Conservation (phyloP, 1,140 invertebrate genomes). For the Callitettix versicolor region DNA sequence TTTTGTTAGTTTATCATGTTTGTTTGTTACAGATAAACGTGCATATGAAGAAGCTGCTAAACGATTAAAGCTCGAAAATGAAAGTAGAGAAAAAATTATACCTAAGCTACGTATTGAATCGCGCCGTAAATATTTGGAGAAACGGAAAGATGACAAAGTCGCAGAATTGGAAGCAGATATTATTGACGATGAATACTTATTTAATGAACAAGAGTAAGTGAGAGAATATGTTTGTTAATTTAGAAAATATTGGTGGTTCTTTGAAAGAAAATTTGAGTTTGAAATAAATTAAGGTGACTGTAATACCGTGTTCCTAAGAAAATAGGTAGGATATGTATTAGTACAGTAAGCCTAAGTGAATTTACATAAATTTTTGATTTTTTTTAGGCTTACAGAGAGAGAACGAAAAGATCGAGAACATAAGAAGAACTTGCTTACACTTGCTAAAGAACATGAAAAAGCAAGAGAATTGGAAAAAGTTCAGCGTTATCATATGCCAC, state of each 20-base stretch:
- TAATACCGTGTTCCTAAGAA: no score
- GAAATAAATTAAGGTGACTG: no score
- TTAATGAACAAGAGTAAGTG: slow-evolving; percentile 73
- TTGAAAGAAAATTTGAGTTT: not conserved
- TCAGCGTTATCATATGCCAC: slow-evolving; percentile 88
- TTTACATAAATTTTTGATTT: no score
- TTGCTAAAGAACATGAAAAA: slow-evolving; percentile 92
- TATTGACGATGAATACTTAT: slow-evolving; percentile 92
- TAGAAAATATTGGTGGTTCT: slow-evolving; percentile 15
- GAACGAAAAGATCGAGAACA: slow-evolving; percentile 79
- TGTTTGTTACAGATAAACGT: slow-evolving; percentile 49
- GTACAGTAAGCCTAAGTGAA: no score
- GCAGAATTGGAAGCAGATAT: slow-evolving; percentile 92
- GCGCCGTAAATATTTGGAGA: slow-evolving; percentile 85
- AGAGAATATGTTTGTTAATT: not conserved
- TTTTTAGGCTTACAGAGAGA: slow-evolving; percentile 63
- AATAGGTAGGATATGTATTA: no score
- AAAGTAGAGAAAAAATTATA: slow-evolving; percentile 75
- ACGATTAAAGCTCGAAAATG: slow-evolving; percentile 73
- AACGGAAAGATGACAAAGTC: slow-evolving; percentile 92
- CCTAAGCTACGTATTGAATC: slow-evolving; percentile 84
- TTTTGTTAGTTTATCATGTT: slow-evolving; percentile 6
- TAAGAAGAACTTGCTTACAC: slow-evolving; percentile 79
- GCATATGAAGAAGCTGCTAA: slow-evolving; percentile 87
- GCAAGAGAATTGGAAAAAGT: slow-evolving; percentile 84